Base-by-base conservation (phyloP, 1,140 invertebrate species). In the Dufourea novaeangliae region DNA sequence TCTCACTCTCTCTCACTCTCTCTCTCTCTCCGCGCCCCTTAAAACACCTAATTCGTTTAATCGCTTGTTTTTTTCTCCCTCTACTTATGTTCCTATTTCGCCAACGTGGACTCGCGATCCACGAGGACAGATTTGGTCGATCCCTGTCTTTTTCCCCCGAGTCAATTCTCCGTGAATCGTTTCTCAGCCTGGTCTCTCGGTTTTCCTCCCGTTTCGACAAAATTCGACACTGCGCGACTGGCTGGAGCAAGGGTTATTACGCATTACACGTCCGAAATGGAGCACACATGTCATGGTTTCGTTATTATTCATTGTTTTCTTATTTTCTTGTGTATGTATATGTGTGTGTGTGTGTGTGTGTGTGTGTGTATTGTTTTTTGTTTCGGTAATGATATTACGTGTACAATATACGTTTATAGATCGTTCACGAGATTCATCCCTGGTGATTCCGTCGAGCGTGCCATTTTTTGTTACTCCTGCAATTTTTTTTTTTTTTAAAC, bases 241-340 rank as follows among this genome's bases (percentile, higher is more conserved):
- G n/a, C 56, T 71, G 70, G 61, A 27, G 50, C 57, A 77, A 76
- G 71, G 82, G 81, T 41, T 68, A n/a, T n/a, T n/a, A 78, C 76
- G 78, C 82, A 73, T 83, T 44, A 52, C 66, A 77, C 69, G 66
- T 82, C 64, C 71, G 34, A 68, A 83, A 79, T 77, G 63, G 76
- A 85, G 61, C 62, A 69, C 77, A 79, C 76, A 39, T 71, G 77
- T 84, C 82, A 82, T 76, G 78, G 66, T 56, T 41, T 10, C 14
- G n/a, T n/a, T 41, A 12, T 37, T 37, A 5, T 37, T 37, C 34
- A 5, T 37, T 37, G 34, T 37, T 37, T 37, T 37, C 34, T 41
- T 41, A 10, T 46, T 80, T 66, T 71, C 50, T 52, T 62, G 76
- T 82, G 72, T 71, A 69, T 73, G 41, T 71, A 56, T 73, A 70